Evolutionary conservation across 2,888 invertebrate genomes (phyloP).

Genomic region (Girardia tigrina): DNA sequence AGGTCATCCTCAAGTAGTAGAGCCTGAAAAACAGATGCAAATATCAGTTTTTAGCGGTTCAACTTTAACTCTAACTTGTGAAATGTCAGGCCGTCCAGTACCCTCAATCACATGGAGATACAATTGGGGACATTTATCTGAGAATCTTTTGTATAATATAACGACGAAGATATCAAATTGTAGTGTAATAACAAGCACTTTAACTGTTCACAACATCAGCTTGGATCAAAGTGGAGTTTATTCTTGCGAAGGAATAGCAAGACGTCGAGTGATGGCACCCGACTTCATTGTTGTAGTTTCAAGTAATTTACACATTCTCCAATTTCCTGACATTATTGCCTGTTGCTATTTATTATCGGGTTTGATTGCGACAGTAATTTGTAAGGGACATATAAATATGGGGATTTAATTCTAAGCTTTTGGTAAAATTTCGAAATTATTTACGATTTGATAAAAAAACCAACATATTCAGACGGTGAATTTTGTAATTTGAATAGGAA

Average conservation of each 20-base stretch:
- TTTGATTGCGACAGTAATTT: no score
- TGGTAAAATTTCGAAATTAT: no score
- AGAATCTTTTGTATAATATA: neutral
- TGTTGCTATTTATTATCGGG: no score
- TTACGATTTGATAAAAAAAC: no score
- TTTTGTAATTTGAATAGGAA: no score
- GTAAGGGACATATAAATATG: no score
- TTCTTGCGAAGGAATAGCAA: conserved; percentile 26
- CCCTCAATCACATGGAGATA: conserved; percentile 27
- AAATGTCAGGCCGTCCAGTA: conserved; percentile 27
- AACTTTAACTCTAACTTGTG: conserved; percentile 25
- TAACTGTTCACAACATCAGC: neutral
- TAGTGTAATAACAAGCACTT: conserved; percentile 24
- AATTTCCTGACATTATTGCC: no score
- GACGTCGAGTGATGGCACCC: neutral
- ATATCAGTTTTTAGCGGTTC: neutral
- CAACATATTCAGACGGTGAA: no score
- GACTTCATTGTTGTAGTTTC: conserved; percentile 26
- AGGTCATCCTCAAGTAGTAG: neutral
- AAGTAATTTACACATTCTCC: no score
- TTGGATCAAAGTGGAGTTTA: conserved; percentile 13
- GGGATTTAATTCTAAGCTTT: no score
- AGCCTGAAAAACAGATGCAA: neutral
- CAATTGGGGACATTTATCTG: conserved; percentile 26
- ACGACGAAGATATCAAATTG: conserved; percentile 4